Percentiles rank a stretch among this genome's conserved stretches.
phyloP scores from a whole-genome alignment of 1,140 invertebrate genomes.

The Caligus rogercresseyi region DNA sequence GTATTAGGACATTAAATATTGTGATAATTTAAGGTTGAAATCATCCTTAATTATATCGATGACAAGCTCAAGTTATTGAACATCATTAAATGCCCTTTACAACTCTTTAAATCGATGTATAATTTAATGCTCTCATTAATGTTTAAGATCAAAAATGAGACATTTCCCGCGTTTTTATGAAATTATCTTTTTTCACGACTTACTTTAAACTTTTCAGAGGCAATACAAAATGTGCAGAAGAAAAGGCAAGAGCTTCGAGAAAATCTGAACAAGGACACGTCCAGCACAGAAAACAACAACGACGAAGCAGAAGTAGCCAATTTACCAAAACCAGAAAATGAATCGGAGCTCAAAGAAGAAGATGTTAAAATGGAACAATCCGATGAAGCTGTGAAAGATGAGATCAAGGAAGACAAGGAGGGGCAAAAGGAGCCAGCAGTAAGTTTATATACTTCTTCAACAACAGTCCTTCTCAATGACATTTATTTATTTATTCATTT shows the following conservation, averaged over 20 bases:
- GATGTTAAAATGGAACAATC: conserved; percentile 16
- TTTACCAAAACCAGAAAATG: too few species aligned
- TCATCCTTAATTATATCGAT: too few species aligned
- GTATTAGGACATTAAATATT: too few species aligned
- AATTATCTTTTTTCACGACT: not conserved
- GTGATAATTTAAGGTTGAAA: too few species aligned
- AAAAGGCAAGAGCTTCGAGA: conserved; percentile 19
- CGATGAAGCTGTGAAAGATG: not conserved
- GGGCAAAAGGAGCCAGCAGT: conserved; percentile 17
- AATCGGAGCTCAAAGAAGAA: not conserved
- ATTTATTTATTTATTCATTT: not conserved
- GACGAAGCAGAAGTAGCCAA: not conserved
- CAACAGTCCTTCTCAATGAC: conserved; percentile 13
- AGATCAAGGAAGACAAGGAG: conserved; percentile 15
- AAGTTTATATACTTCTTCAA: conserved; percentile 18
- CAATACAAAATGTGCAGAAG: conserved; percentile 20
- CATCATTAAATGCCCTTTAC: too few species aligned
- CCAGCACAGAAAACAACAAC: too few species aligned
- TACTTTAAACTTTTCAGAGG: conserved; percentile 16
- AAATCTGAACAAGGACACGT: not conserved
- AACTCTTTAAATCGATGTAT: too few species aligned
- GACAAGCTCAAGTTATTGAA: too few species aligned
- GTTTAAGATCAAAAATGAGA: too few species aligned
- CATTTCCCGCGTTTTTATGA: not conserved
- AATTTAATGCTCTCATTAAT: too few species aligned